Base-by-base conservation (phyloP, 1,140 invertebrate species). In the Polypedilum pembai region DNA sequence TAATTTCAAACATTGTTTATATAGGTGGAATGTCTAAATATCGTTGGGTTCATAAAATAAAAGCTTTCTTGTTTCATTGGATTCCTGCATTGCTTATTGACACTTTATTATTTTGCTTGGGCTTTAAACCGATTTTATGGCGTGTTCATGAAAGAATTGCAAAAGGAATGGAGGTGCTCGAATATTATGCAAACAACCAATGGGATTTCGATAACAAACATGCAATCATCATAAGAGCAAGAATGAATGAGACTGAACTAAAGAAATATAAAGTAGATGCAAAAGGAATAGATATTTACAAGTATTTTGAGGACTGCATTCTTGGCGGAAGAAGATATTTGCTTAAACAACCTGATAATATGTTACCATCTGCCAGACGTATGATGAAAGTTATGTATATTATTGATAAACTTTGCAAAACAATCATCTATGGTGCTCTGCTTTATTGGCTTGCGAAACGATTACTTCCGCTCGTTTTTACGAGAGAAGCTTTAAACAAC, bases 1-100 rank as follows among this genome's bases (percentile, higher is more conserved):
- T 33, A 33, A n/a, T n/a, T n/a, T n/a, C n/a, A n/a, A n/a, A n/a
- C n/a, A n/a, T n/a, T n/a, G n/a, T 45, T 45, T 45, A 12, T 45
- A 3, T 15, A 45, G 41, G 45, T n/a, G 92, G 90, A 0, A 94
- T 96, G 91, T 95, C 94, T 79, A 90, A 87, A 75, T 91, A 88
- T 24, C 86, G 88, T 77, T 78, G 91, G 1, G 78, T 89, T 73
- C 93, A 96, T 79, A 89, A 89, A 76, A 87, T 95, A 56, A 92
- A 90, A 78, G 88, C 92, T 73, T 80, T 94, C 5, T 84, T 95
- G 21, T 93, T 94, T 80, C 94, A 96, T 79, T 89, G 90, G 83
- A 82, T 96, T 63, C 94, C 94, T 0, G 94, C 94, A 10, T 85
- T 94, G 45, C 80, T 95, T 74, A 85, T 95, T 63, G 94, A 96